Percentiles rank a stretch among this genome's conserved stretches.
Evolutionary conservation across 2,797 vertebrate species (phyloP).

Genomic region (Aselliscus stoliczkanus): DNA sequence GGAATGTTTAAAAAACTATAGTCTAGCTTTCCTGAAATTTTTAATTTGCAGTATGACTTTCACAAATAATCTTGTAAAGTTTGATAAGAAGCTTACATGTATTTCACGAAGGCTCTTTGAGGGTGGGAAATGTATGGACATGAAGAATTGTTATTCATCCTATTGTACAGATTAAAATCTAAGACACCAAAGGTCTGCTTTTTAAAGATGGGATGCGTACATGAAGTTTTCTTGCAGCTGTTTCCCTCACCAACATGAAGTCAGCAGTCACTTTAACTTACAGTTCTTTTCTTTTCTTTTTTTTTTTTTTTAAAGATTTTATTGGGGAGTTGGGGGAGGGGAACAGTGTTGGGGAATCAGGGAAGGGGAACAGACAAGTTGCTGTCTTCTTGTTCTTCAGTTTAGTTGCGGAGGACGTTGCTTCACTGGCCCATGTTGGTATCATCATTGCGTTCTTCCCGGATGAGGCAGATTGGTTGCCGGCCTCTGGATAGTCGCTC

Average conservation of each 20-base stretch:
- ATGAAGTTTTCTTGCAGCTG: neutral
- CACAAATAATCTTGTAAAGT: conserved; percentile 17
- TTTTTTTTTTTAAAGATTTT: too few relatives aligned
- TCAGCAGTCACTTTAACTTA: neutral
- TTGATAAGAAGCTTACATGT: neutral
- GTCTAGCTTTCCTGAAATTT: neutral
- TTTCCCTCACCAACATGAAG: neutral
- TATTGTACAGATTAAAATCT: neutral
- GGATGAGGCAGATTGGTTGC: too few relatives aligned
- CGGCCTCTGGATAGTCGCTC: too few relatives aligned
- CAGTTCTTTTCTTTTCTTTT: too few relatives aligned
- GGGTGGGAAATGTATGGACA: neutral
- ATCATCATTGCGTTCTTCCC: too few relatives aligned
- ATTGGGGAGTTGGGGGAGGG: too few relatives aligned
- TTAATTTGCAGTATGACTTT: neutral
- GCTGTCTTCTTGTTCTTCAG: too few relatives aligned
- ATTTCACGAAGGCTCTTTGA: neutral
- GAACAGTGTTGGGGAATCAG: too few relatives aligned
- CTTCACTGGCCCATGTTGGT: too few relatives aligned
- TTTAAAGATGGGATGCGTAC: neutral
- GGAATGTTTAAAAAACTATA: neutral
- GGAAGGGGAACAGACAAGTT: too few relatives aligned
- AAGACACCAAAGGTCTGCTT: neutral
- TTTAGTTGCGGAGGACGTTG: too few relatives aligned
- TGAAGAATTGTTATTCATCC: neutral